Evolutionary conservation across 2,113 vertebrate species (phyloP), one percentile per base, ranked within the genome.

Genomic region (Hippoglossus stenolepis): DNA sequence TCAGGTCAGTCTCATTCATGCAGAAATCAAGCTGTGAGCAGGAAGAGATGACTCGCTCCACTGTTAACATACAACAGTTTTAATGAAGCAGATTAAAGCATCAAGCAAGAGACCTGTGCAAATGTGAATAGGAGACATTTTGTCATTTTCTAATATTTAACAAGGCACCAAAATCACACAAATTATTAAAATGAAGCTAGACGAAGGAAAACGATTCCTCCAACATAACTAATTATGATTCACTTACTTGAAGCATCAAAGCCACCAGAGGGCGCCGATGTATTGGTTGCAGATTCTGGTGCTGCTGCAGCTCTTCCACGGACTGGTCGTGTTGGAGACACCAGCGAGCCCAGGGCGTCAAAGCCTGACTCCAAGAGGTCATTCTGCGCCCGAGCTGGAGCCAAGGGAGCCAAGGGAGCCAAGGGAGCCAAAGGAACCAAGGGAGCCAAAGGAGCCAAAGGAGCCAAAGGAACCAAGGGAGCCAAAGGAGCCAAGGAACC

Each of bases 181-280:
- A 5, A 20, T 43, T 1, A 21, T 10, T 38, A 5, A 40, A 75
- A 77, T 15, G 1, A 73, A 51, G 23, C 38, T 15, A 56, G 47
- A 20, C 14, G 0, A 45, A 7, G 10, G 8, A 47, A 56, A 62
- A 47, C 0, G n/a, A 51, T 40, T 21, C 14, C 31, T 13, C 17
- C 3, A 20, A 3, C 7, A 35, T 1, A 24, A 3, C 4, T 20
- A 10, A 17, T 10, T 0, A 43, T 47, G 4, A 64, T 18, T 24
- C 11, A 68, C 94, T 95, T 88, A 99, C 98, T 97, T 95, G 97
- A 97, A 17, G 97, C 88, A 91, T 98, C 96, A 82, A 98, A 97
- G 89, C 95, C 93, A 90, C 95, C 93, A 23, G 96, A 93, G 77
- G 96, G 94, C 43, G 90, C 91, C 26, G 90, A 69, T 58, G 81